Evolutionary conservation across 1,140 invertebrate genomes (phyloP).

Genomic region (Triops cancriformis): DNA sequence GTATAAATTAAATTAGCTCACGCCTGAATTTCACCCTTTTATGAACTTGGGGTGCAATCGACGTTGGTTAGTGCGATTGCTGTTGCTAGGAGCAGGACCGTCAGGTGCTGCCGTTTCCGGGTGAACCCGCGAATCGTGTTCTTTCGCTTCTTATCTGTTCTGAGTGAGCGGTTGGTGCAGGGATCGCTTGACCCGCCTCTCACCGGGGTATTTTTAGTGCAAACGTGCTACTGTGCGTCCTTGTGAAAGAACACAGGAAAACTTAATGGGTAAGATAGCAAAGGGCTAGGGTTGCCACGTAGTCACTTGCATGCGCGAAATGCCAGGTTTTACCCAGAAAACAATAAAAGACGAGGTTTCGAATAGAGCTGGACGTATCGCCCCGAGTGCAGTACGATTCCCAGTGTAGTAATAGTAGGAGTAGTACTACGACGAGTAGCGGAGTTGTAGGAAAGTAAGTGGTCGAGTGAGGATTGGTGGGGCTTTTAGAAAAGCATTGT

Average conservation of each 20-base stretch:
- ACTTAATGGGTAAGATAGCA: background rate
- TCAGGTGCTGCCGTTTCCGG: background rate
- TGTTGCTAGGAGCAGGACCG: background rate
- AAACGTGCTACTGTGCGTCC: background rate
- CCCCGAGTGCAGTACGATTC: no score
- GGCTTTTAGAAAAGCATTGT: no score
- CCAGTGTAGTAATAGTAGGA: no score
- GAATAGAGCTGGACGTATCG: no score
- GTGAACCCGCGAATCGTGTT: background rate
- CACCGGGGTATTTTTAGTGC: background rate
- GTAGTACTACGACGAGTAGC: no score
- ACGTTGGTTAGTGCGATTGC: background rate
- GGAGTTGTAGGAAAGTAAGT: no score
- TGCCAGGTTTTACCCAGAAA: no score
- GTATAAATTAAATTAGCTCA: no score
- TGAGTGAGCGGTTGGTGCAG: background rate
- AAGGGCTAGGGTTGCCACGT: background rate
- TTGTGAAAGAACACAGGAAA: background rate
- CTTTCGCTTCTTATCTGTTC: background rate
- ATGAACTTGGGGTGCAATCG: background rate
- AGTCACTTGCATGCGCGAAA: no score
- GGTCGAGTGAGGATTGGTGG: no score
- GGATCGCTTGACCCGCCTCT: background rate
- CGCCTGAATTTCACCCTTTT: background rate
- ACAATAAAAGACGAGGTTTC: no score